Conservation (phyloP, 2,888 invertebrate species). For the Acleris sparsana region DNA sequence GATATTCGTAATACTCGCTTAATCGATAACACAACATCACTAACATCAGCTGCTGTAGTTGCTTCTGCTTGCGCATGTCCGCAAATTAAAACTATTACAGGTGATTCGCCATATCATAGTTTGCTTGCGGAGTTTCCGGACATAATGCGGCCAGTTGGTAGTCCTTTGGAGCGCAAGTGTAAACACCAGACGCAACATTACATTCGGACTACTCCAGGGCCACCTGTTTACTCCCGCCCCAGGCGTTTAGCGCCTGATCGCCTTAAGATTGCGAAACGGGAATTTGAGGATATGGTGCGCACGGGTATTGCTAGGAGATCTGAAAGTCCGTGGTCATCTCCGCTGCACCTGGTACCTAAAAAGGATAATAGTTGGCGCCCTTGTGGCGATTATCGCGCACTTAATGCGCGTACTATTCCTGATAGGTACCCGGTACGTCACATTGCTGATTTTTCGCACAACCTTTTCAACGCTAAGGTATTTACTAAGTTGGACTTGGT, state of each 20-base stretch:
- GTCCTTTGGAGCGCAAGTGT: neutral
- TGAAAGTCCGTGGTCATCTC: slow-evolving; percentile 25
- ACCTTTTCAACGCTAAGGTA: neutral
- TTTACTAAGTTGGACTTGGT: neutral
- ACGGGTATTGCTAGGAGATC: slow-evolving; percentile 37
- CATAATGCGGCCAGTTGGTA: neutral
- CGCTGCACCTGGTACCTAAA: slow-evolving; percentile 6
- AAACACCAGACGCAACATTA: slow-evolving; percentile 4
- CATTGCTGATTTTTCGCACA: slow-evolving; percentile 16
- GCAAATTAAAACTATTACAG: too few relatives aligned
- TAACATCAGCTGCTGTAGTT: neutral
- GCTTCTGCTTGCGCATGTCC: too few relatives aligned
- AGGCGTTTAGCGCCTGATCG: slow-evolving; percentile 38
- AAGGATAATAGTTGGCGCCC: slow-evolving; percentile 15
- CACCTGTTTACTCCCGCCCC: slow-evolving; percentile 38
- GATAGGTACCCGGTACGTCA: neutral
- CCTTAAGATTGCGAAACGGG: slow-evolving; percentile 33
- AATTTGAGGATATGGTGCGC: slow-evolving; percentile 28
- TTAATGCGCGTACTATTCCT: neutral
- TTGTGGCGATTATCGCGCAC: neutral
- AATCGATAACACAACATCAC: slow-evolving; percentile 33
- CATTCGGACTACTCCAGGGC: slow-evolving; percentile 16
- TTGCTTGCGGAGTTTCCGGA: too few relatives aligned
- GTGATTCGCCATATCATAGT: too few relatives aligned
- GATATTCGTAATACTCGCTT: slow-evolving; percentile 18